Percentiles rank a stretch among this genome's conserved stretches.
Evolutionary conservation across 2,113 vertebrate genomes (phyloP).

Genomic region (Peromyscus maniculatus): DNA sequence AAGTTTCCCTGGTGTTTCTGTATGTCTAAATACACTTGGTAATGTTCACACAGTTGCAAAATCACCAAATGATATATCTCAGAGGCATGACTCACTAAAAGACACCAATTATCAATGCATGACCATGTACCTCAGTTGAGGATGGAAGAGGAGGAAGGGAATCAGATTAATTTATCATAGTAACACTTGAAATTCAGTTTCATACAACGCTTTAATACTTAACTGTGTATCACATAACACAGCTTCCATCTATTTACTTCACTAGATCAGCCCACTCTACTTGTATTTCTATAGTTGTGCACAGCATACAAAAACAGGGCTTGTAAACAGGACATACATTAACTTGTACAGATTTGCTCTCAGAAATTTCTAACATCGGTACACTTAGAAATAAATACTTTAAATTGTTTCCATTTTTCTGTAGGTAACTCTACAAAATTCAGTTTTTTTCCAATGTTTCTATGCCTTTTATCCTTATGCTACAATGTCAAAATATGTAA

Average conservation of each 20-base stretch:
- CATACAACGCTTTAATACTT: background rate
- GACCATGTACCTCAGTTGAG: background rate
- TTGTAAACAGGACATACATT: background rate
- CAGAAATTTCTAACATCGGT: background rate
- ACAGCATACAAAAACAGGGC: background rate
- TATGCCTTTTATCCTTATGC: background rate
- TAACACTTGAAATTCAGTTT: background rate
- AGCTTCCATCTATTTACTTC: background rate
- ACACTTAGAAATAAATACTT: background rate
- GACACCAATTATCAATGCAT: background rate
- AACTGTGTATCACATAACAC: background rate
- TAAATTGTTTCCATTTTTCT: background rate
- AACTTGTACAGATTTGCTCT: background rate
- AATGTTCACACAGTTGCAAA: background rate
- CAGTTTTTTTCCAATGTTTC: background rate
- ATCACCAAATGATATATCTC: background rate
- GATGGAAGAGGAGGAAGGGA: background rate
- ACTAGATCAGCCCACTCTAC: background rate
- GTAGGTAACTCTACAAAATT: background rate
- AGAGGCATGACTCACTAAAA: background rate
- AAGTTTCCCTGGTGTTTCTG: background rate
- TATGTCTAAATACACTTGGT: background rate
- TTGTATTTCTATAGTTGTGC: background rate
- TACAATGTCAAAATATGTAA: background rate
- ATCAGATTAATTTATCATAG: constrained; percentile 1